Evolutionary conservation across 2,113 vertebrate genomes (phyloP), one percentile per base, ranked within the genome.

Genomic region (Myotis yumanensis): DNA sequence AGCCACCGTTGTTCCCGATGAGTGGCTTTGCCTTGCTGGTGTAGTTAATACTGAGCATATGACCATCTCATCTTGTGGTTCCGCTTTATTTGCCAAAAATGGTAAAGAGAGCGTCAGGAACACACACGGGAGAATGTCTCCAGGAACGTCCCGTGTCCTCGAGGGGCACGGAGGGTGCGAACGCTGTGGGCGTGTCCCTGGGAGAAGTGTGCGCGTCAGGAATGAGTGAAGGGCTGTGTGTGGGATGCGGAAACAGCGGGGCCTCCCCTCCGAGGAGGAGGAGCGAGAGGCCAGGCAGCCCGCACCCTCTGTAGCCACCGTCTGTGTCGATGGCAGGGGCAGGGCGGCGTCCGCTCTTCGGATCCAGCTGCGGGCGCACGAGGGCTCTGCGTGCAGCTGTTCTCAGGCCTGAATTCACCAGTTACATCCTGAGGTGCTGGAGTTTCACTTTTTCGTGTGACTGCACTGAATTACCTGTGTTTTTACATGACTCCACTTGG

Each of bases 141-240:
- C 73, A 92, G 92, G 96, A 89, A 90, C 96, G 92, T 96, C 92
- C 43, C 2, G 0, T 93, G 92, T 93, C 90, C 90, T 96, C 96
- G 88, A 92, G 93, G 90, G 92, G 92, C 95, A 96, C n/a, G 93
- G 94, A 92, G 92, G 86, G 69, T 91, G 95, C 96, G 92, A 97
- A 91, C 95, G 64, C 92, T 95, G 96, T 97, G 95, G 95, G 88
- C 66, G 62, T 89, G 90, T 94, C 96, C 85, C 94, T 35, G 9
- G 84, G 96, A 94, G 82, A 86, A 89, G 75, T 68, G 79, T 90
- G 95, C 95, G 95, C 64, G 96, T 92, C 93, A 90, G 88, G 96
- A 91, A 92, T 83, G 81, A 51, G 48, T 14, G 48, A 93, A 96
- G 90, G 93, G 51, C 82, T 95, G 69, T 86, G 51, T 94, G 92